phyloP scores from a whole-genome alignment of 2,888 invertebrate genomes.

The Nasonovia ribisnigri region DNA sequence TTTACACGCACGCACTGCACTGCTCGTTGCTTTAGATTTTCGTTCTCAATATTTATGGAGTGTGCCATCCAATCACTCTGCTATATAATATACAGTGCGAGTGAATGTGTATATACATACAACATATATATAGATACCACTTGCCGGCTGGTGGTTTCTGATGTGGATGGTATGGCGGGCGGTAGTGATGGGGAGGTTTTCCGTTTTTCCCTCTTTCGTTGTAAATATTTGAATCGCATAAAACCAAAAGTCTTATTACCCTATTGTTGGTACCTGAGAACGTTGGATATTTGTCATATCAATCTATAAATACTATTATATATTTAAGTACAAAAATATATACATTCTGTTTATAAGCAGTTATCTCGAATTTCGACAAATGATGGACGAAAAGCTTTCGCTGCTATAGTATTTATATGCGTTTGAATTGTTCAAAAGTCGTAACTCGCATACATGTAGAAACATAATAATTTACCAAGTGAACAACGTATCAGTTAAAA shows the following conservation, averaged over 20 bases:
- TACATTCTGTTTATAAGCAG: not conserved
- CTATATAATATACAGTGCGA: not conserved
- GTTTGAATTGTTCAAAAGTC: not conserved
- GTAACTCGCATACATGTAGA: not conserved
- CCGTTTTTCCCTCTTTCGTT: not conserved
- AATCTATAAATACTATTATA: not conserved
- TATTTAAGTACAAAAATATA: not conserved
- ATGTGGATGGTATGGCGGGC: not conserved
- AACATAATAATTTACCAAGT: not conserved
- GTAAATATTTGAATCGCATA: conserved; percentile 5
- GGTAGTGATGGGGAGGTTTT: not conserved
- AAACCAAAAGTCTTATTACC: not conserved
- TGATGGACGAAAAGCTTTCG: not conserved
- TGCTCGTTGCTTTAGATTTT: not conserved
- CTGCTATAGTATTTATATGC: not conserved
- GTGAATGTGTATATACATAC: too few species aligned
- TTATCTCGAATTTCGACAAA: not conserved
- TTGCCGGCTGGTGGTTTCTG: not conserved
- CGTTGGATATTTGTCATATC: not conserved
- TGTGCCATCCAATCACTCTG: not conserved
- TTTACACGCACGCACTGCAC: not conserved
- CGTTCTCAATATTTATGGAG: conserved; percentile 15
- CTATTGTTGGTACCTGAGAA: not conserved
- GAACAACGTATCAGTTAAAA: not conserved
- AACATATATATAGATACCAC: not conserved